Evolutionary conservation across 2,113 vertebrate species (phyloP), one percentile per base, ranked within the genome.

Genomic region (Ptychochromis oligacanthus): DNA sequence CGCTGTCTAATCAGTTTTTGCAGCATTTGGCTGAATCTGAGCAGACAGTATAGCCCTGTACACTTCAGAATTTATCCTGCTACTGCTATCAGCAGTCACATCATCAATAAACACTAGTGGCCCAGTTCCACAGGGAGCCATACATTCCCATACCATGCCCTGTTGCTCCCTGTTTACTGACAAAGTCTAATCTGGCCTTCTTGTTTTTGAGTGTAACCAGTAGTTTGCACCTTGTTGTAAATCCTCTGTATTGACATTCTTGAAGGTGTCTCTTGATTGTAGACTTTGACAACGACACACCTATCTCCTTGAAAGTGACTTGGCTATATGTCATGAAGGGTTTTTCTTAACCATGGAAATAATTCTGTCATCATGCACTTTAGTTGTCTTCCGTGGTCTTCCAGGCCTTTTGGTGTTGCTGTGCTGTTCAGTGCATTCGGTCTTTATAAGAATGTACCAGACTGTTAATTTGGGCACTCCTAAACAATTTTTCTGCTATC

Each of bases 401-500:
- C n/a, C 4, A 24, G 62, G 38, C 62, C 62, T 65, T 65, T 65
- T 65, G 22, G 62, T 65, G 62, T 26, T 17, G 62, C 62, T 65
- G 38, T 43, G 62, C n/a, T 38, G 43, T n/a, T 38, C 38, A 1
- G n/a, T 43, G 28, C 28, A 31, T 31, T 31, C 28, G n/a, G 43
- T 38, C n/a, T 65, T 65, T 65, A 43, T 43, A 43, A 38, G 38
- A 65, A 43, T 65, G 62, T 17, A 8, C 62, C 38, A 17, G 38
- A 43, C 24, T 46, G 38, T 65, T 65, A 38, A 22, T 24, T 31
- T 31, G 28, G 28, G 3, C 28, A 31, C 28, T 31, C 28, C 28
- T 31, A 3, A 31, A 3, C 4, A 3, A 31, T 31, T 31, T 31
- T 31, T 31, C 4, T 31, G 28, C 28, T 3, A 31, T 17, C 62